Conservation (phyloP, 2,888 invertebrate genomes). For the Meliscaeva auricollis region DNA sequence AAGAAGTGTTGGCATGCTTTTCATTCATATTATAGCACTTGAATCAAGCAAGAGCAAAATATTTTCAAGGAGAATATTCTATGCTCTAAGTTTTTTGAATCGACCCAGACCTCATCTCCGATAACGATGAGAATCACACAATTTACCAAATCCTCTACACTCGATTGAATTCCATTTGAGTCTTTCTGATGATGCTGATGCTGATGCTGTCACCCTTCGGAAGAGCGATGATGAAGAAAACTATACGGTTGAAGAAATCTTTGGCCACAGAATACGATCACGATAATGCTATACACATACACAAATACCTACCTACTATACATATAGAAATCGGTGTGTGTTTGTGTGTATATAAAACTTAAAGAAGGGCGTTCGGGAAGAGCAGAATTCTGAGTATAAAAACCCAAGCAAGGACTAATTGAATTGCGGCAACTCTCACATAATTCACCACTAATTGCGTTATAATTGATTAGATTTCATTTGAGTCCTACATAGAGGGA, state of each 20-base stretch:
- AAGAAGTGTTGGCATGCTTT: constrained; percentile 59
- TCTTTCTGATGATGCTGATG: constrained; percentile 7
- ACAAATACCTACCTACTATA: background rate
- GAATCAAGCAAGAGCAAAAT: constrained; percentile 22
- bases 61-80: constrained; percentile 35
- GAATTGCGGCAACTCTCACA: constrained; percentile 72
- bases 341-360: background rate
- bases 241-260: constrained; percentile 45
- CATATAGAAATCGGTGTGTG: background rate
- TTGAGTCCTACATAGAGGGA: constrained; percentile 27
- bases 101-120: constrained; percentile 49
- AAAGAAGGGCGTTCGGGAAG: background rate
- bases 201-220: constrained; percentile 48
- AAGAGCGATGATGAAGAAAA: constrained; percentile 49
- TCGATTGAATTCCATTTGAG: constrained; percentile 72
- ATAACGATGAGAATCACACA: constrained; percentile 70
- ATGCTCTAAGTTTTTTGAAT: background rate
- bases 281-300: background rate
- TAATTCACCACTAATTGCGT: constrained; percentile 74
- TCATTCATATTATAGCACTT: constrained; percentile 39
- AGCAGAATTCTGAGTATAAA: background rate
- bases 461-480: constrained; percentile 75
- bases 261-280: constrained; percentile 37
- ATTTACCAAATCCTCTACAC: constrained; percentile 68
- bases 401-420: constrained; percentile 52